A percentile compares a stretch with the other conserved stretches of the same genome.
phyloP scores from a whole-genome alignment of 30 jellyfish, hydroid and myxozoan species.

The Aurelia aurita region DNA sequence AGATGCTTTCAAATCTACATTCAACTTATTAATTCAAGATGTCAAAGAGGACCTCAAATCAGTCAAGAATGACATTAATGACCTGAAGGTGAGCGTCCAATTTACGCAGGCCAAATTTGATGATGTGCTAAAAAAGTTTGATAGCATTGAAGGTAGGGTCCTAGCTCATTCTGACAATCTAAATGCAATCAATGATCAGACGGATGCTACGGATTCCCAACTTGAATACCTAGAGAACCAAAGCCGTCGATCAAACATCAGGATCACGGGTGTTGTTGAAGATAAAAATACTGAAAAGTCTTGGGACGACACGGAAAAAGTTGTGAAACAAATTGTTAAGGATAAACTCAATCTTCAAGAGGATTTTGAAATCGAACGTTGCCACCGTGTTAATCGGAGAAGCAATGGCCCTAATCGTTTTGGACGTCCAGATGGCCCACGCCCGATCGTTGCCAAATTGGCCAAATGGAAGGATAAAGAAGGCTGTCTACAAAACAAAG shows the following conservation, averaged over 20 bases:
- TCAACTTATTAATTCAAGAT: conserved; percentile 14
- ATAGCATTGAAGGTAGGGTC: too few relatives aligned
- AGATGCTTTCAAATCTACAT: too few relatives aligned
- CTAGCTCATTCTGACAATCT: too few relatives aligned
- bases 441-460: too few relatives aligned
- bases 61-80: conserved; percentile 8
- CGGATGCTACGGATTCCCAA: conserved; percentile 9
- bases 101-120: conserved; percentile 33
- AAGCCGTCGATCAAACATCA: conserved; percentile 16
- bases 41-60: conserved; percentile 33
- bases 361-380: conserved; percentile 32
- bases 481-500: too few relatives aligned
- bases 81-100: conserved; percentile 36
- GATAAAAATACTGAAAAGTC: conserved; percentile 25
- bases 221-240: conserved; percentile 37
- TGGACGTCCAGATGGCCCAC: too few relatives aligned
- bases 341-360: conserved; percentile 17
- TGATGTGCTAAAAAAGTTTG: too few relatives aligned
- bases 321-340: conserved; percentile 18
- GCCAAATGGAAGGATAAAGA: too few relatives aligned
- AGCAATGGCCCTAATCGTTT: too few relatives aligned
- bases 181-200: too few relatives aligned
- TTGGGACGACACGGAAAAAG: conserved; percentile 31
- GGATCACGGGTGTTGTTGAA: not conserved
- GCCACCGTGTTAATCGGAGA: too few relatives aligned